Percentiles rank a stretch among this genome's conserved stretches.
These are phyloP conservation scores for Xerus inauris DNA, from an alignment of 2,113 vertebrate species.

Conservation along the genomic window DNA sequence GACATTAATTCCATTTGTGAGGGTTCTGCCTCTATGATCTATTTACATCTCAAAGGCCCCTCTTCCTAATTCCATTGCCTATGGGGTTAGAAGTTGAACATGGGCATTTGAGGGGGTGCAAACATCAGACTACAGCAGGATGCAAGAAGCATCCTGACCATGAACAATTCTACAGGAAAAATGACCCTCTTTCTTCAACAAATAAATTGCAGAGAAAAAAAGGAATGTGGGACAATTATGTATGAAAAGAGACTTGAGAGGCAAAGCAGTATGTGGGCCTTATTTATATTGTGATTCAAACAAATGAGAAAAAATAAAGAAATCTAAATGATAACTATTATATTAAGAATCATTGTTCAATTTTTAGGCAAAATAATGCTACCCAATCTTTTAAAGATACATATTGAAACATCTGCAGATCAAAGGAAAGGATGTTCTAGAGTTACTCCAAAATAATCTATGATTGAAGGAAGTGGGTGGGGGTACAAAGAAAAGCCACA, in stretches of 20 bases:
- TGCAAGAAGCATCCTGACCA: not conserved
- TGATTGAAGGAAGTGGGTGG: not conserved
- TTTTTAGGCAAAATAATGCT: not conserved
- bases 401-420: not conserved
- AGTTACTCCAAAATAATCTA: slow-evolving; percentile 39
- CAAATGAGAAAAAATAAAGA: not conserved
- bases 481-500: not conserved
- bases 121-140: not conserved
- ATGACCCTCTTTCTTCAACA: slow-evolving; percentile 21
- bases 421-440: not conserved
- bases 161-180: not conserved
- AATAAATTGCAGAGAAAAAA: not conserved
- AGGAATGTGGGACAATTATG: not conserved
- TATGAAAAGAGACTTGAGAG: not conserved
- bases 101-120: not conserved
- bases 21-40: not conserved
- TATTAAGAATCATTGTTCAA: not conserved
- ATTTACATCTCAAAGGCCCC: not conserved
- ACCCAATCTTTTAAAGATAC: not conserved
- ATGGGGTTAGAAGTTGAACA: not conserved
- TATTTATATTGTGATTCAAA: slow-evolving; percentile 1
- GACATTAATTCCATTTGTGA: not conserved
- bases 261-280: not conserved
- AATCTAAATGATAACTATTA: slow-evolving; percentile 16
- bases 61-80: not conserved